Evolutionary conservation across 2,888 invertebrate species (phyloP), one percentile per base, ranked within the genome.

Genomic region (Erebia ligea): DNA sequence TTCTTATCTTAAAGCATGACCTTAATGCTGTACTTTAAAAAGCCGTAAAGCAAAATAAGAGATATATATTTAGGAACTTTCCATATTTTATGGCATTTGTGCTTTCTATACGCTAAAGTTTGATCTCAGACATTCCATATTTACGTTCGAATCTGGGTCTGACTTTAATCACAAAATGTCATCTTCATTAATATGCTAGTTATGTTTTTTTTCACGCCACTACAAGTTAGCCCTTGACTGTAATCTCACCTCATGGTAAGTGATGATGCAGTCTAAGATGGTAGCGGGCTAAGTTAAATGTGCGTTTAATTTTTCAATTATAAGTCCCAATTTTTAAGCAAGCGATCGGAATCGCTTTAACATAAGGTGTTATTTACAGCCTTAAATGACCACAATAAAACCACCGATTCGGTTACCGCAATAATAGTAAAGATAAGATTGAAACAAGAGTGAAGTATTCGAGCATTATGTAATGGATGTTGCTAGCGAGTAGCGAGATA

Each of bases 401-500:
- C 61, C 1, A 52, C 45, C 45, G 65, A 65, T 42, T 56, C 15
- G 19, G 56, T 56, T 54, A 64, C 62, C n/a, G 50, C 56, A 42
- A 58, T 54, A 54, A 40, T 66, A 17, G 59, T 66, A 72, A 63
- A 62, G 13, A 62, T 62, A 67, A 72, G 59, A 68, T 21, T 17
- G 61, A 73, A 72, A 74, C 68, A 74, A 74, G 72, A 74, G 74
- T 72, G 63, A 63, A 62, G 57, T 66, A 73, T 71, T 73, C 63
- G 66, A 66, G 56, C 59, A 72, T 74, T 74, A 70, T 56, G 74
- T 72, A 74, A 72, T 68, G 65, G 50, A 66, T 58, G 48, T 40
- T 68, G 63, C 68, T 67, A 71, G 65, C 71, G 66, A 69, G 73
- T n/a, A n/a, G n/a, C n/a, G n/a, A n/a, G n/a, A n/a, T n/a, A 71